Percentiles rank a stretch among this genome's conserved stretches.
phyloP scores from a whole-genome alignment of 2,797 vertebrate genomes.

The Rhinella marina region DNA sequence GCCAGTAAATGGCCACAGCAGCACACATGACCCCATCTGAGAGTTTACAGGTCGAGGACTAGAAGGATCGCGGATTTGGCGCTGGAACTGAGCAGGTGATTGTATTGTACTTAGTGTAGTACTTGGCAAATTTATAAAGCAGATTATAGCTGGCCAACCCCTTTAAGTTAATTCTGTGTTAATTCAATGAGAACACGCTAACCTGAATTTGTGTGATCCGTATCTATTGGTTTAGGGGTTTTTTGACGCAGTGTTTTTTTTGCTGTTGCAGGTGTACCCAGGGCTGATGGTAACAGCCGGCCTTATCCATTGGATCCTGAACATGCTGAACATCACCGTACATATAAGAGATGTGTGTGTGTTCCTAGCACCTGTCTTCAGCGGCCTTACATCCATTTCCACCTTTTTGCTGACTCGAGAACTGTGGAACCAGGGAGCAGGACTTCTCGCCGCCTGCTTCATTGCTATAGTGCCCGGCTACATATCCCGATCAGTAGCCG shows the following conservation, averaged over 20 bases:
- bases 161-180: no score
- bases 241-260: neutral
- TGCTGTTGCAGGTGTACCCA: constrained; percentile 86
- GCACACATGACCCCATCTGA: no score
- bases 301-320: constrained; percentile 95
- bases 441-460: constrained; percentile 96
- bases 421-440: constrained; percentile 97
- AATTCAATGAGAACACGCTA: no score
- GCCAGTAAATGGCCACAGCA: no score
- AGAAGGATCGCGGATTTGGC: no score
- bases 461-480: constrained; percentile 98
- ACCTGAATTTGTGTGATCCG: neutral
- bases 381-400: constrained; percentile 95
- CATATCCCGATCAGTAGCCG: constrained; percentile 96
- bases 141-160: no score
- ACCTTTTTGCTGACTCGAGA: constrained; percentile 96
- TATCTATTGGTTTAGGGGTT: neutral
- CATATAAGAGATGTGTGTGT: constrained; percentile 98
- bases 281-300: constrained; percentile 96
- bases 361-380: constrained; percentile 96
- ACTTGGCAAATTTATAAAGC: no score
- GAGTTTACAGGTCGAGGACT: no score
- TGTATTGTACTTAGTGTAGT: no score
- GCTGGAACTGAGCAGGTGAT: no score
- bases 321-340: constrained; percentile 94